A percentile compares a stretch with the other conserved stretches of the same genome.
These are phyloP conservation scores for Microplitis demolitor DNA, from an alignment of 1,140 invertebrate genomes.

Conservation along the genomic window DNA sequence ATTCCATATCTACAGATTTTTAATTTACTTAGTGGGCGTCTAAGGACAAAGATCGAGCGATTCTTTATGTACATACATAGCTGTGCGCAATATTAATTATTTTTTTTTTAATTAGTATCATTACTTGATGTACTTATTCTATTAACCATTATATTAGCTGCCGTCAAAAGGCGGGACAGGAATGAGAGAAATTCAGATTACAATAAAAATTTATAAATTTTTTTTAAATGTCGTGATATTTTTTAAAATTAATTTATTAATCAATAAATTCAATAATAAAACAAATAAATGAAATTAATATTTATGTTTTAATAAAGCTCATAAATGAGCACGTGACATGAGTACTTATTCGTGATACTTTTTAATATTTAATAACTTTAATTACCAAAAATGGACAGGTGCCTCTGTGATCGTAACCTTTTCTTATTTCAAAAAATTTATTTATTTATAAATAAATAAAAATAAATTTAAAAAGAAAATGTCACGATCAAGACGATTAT, in stretches of 20 bases:
- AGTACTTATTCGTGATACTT: constrained; percentile 28
- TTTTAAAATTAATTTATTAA: neutral
- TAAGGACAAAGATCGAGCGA: too few relatives aligned
- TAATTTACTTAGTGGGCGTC: too few relatives aligned
- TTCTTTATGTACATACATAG: too few relatives aligned
- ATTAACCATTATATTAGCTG: too few relatives aligned
- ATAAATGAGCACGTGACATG: neutral
- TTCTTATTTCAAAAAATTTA: constrained; percentile 19
- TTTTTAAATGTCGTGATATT: too few relatives aligned
- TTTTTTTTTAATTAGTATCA: too few relatives aligned
- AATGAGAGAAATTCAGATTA: too few relatives aligned
- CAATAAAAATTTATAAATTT: too few relatives aligned
- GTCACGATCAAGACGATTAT: constrained; percentile 38
- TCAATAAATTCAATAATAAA: neutral
- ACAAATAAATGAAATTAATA: neutral
- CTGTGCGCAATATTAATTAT: too few relatives aligned
- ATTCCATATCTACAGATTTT: too few relatives aligned
- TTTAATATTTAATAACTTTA: constrained; percentile 31
- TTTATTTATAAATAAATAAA: neutral
- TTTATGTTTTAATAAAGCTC: neutral
- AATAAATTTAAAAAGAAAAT: constrained; percentile 30
- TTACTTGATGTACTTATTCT: too few relatives aligned
- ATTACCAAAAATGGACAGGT: constrained; percentile 54
- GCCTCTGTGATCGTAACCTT: constrained; percentile 29
- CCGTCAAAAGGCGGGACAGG: too few relatives aligned